A percentile compares a stretch with the other conserved stretches of the same genome.
Evolutionary conservation across 2,113 vertebrate species (phyloP).

Genomic region (Protomyctophum bolini): DNA sequence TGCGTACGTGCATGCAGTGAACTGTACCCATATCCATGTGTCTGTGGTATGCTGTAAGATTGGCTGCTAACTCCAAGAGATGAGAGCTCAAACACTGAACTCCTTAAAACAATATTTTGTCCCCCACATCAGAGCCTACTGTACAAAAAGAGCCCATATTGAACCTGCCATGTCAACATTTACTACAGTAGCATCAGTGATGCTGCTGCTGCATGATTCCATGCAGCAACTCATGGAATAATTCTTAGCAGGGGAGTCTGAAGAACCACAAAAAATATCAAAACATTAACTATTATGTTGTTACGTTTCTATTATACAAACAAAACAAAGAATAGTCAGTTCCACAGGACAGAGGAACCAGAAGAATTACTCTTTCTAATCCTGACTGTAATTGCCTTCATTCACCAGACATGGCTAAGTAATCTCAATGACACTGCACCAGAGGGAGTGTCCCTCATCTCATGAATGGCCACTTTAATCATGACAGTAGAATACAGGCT

Average conservation of each 20-base stretch:
- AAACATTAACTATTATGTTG: background rate
- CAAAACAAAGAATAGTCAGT: slow-evolving; percentile 9
- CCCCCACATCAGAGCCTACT: slow-evolving; percentile 34
- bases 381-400: slow-evolving; percentile 50
- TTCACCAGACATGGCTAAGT: slow-evolving; percentile 45
- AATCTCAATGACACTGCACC: slow-evolving; percentile 35
- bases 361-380: slow-evolving; percentile 25
- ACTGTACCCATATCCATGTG: slow-evolving; percentile 16
- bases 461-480: slow-evolving; percentile 28
- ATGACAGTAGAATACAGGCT: slow-evolving; percentile 19
- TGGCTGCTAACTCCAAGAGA: slow-evolving; percentile 23
- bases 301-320: background rate
- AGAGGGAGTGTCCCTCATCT: slow-evolving; percentile 19
- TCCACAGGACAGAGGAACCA: slow-evolving; percentile 19
- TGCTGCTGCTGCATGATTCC: slow-evolving; percentile 36
- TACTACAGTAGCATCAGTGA: slow-evolving; percentile 53
- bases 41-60: slow-evolving; percentile 17
- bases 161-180: slow-evolving; percentile 45
- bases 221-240: slow-evolving; percentile 46
- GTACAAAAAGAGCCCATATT: slow-evolving; percentile 33
- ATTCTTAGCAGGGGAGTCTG: slow-evolving; percentile 49
- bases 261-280: slow-evolving; percentile 41
- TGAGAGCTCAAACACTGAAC: slow-evolving; percentile 21
- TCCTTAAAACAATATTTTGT: slow-evolving; percentile 39
- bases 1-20: slow-evolving; percentile 43